Percentiles rank a stretch among this genome's conserved stretches.
phyloP scores from a whole-genome alignment of 2,113 vertebrate genomes.

The Ptychochromis oligacanthus region DNA sequence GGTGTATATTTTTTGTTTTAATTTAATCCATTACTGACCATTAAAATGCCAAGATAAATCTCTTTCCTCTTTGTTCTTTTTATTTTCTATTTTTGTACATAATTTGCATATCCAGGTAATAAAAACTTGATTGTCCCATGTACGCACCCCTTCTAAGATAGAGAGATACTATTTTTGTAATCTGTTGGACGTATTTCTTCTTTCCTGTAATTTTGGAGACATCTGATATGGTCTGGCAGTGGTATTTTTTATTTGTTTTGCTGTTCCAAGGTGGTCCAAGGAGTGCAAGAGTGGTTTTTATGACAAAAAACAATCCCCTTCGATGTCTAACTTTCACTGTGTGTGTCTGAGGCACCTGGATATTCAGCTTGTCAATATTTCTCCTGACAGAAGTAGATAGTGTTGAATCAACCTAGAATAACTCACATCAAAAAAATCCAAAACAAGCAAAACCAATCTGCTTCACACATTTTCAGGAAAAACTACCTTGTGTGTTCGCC shows the following conservation, averaged over 20 bases:
- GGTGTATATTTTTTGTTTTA: too few species aligned
- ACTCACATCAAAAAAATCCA: not conserved
- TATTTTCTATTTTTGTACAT: too few species aligned
- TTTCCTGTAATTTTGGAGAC: not conserved
- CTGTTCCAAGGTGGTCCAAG: constrained; percentile 1
- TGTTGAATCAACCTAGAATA: constrained; percentile 8
- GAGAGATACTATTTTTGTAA: not conserved
- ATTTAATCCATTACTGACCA: too few species aligned
- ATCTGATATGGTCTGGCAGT: not conserved
- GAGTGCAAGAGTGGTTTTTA: constrained; percentile 3
- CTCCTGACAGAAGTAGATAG: constrained; percentile 16
- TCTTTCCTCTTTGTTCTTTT: too few species aligned
- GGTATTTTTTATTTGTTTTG: constrained; percentile 17
- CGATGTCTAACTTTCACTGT: constrained; percentile 19
- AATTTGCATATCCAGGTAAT: not conserved
- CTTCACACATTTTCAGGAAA: not conserved
- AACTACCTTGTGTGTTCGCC: not conserved
- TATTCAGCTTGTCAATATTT: constrained; percentile 32
- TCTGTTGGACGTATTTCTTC: not conserved
- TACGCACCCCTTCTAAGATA: not conserved
- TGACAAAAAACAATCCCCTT: constrained; percentile 22
- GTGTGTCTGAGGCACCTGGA: constrained; percentile 30
- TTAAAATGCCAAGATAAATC: too few species aligned
- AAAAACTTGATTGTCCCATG: not conserved
- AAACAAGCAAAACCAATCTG: not conserved